Evolutionary conservation across 2,113 vertebrate genomes (phyloP).

Genomic region (Psophia crepitans): DNA sequence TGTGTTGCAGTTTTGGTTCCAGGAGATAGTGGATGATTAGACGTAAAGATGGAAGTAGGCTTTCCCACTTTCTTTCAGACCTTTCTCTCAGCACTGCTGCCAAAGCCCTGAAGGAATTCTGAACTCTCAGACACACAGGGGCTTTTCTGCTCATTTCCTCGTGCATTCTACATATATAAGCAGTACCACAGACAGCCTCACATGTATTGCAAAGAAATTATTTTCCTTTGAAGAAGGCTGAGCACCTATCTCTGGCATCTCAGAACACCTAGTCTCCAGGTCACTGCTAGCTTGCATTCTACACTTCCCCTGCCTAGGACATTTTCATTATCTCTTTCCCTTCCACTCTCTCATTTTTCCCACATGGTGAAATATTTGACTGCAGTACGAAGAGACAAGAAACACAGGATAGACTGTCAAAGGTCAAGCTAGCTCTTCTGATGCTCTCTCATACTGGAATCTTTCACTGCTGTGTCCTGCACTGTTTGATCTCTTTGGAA

Average conservation of each 20-base stretch:
- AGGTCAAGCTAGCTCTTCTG: not conserved
- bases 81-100: not conserved
- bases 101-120: not conserved
- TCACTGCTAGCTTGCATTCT: not conserved
- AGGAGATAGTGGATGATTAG: not conserved
- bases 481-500: not conserved
- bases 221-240: not conserved
- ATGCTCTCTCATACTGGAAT: not conserved
- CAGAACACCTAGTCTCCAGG: not conserved
- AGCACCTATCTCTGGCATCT: not conserved
- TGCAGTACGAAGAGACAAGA: not conserved
- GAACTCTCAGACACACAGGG: not conserved
- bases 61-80: not conserved
- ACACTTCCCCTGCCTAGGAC: not conserved
- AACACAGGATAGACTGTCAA: not conserved
- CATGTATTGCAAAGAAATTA: rapidly evolving
- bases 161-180: not conserved
- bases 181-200: not conserved
- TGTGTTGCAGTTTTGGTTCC: not conserved
- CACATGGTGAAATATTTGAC: not conserved
- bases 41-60: not conserved
- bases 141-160: not conserved
- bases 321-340: not conserved
- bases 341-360: rapidly evolving
- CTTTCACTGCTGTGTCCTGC: not conserved